phyloP scores from a whole-genome alignment of 2,113 vertebrate species.

The Elgaria multicarinata region DNA sequence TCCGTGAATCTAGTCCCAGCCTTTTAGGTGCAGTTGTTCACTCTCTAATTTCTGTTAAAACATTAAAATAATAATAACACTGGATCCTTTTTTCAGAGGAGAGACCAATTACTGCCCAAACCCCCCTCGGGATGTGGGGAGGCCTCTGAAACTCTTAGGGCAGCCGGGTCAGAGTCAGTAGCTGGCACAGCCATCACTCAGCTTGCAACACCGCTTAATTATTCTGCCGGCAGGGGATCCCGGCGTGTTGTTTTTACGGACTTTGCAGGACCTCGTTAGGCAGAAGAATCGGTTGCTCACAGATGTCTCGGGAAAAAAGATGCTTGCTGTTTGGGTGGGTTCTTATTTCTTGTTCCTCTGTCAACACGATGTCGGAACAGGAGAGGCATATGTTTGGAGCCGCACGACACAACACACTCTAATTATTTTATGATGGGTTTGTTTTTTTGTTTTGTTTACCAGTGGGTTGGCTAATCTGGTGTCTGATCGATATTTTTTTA shows the following conservation, averaged over 20 bases:
- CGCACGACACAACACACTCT: neutral
- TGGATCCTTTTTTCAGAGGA: neutral
- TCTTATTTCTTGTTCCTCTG: constrained; percentile 50
- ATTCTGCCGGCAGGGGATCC: constrained; percentile 22
- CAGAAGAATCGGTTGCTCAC: constrained; percentile 56
- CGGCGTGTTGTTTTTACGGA: constrained; percentile 16
- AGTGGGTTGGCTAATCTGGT: constrained; percentile 37
- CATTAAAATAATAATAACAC: neutral
- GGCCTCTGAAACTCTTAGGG: neutral
- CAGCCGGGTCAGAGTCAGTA: neutral
- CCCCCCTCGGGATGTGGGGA: neutral
- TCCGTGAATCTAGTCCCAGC: neutral
- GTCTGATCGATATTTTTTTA: constrained; percentile 43
- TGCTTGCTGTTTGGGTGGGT: constrained; percentile 47
- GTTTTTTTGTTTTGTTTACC: neutral
- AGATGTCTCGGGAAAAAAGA: constrained; percentile 52
- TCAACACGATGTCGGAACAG: constrained; percentile 48
- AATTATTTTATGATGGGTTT: constrained; percentile 39
- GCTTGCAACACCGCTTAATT: neutral
- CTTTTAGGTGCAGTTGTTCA: neutral
- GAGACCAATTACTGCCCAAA: neutral
- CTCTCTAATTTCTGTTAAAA: neutral
- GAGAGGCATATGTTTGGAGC: constrained; percentile 46
- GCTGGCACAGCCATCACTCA: constrained; percentile 23
- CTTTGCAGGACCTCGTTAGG: constrained; percentile 56